Conservation (phyloP, 2,113 vertebrate genomes). For the Platichthys flesus region DNA sequence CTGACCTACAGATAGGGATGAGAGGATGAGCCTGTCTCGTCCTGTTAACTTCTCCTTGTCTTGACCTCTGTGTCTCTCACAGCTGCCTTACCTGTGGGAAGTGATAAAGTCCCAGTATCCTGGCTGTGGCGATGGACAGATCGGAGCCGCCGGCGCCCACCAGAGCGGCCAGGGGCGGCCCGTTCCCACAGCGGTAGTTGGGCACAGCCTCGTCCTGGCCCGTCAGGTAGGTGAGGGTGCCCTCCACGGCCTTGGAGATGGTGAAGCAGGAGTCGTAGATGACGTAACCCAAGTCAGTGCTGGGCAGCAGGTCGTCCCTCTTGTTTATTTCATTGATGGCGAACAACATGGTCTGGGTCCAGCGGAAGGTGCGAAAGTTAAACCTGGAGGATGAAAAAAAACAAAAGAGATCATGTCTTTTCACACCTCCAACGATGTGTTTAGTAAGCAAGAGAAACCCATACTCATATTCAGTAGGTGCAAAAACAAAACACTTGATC, state of each 20-base stretch:
- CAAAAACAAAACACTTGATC: no score
- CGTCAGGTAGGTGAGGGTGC: constrained; percentile 84
- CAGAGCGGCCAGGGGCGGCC: constrained; percentile 82
- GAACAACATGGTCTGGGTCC: constrained; percentile 89
- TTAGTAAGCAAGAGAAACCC: neutral
- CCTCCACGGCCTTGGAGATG: constrained; percentile 88
- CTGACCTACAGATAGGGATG: constrained; percentile 78
- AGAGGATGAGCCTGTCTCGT: neutral
- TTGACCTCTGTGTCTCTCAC: neutral
- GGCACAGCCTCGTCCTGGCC: constrained; percentile 88
- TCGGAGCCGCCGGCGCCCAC: constrained; percentile 87
- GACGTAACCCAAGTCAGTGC: constrained; percentile 85
- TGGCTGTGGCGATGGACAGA: constrained; percentile 86
- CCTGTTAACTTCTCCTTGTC: neutral
- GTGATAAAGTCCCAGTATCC: constrained; percentile 88
- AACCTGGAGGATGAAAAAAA: constrained; percentile 77
- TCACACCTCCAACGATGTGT: neutral
- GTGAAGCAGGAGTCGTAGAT: constrained; percentile 89
- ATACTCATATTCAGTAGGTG: no score
- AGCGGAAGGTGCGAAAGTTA: constrained; percentile 87
- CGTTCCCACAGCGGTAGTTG: constrained; percentile 85
- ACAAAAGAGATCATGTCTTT: no score
- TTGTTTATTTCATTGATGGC: constrained; percentile 87
- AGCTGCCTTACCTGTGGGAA: constrained; percentile 82
- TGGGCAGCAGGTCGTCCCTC: constrained; percentile 79